Conservation (phyloP, 1,140 invertebrate genomes). For the Dufourea novaeangliae region DNA sequence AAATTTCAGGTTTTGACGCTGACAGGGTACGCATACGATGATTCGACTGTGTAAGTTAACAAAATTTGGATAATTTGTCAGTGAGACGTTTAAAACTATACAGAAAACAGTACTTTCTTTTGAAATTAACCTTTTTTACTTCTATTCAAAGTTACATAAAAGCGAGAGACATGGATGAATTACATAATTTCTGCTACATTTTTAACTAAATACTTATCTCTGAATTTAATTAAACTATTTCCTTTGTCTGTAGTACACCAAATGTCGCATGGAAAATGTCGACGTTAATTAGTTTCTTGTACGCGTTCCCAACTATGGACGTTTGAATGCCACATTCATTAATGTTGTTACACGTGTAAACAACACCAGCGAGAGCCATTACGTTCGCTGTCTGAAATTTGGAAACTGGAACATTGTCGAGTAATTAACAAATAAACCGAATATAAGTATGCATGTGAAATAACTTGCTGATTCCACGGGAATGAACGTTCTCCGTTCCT, state of each 20-base stretch:
- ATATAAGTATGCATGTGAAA: neutral
- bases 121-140: too few species aligned
- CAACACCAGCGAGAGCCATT: neutral
- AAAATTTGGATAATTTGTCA: neutral
- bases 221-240: too few species aligned
- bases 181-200: too few species aligned
- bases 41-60: neutral
- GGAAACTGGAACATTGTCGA: neutral
- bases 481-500: neutral
- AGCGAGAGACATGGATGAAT: too few species aligned
- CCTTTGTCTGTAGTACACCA: neutral
- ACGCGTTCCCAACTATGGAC: neutral
- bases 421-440: neutral
- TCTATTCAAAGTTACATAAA: too few species aligned
- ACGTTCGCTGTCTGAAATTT: neutral
- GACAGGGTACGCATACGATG: neutral
- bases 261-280: neutral
- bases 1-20: neutral
- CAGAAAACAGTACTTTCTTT: too few species aligned
- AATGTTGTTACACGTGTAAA: too few species aligned
- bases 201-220: too few species aligned
- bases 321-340: neutral
- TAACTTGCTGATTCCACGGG: neutral
- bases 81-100: neutral
- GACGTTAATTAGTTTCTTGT: neutral